Percentiles rank a stretch among this genome's conserved stretches.
These are phyloP conservation scores for Phrynocephalus guinanensis DNA, from an alignment of 2,797 vertebrate species.

Conservation along the genomic window DNA sequence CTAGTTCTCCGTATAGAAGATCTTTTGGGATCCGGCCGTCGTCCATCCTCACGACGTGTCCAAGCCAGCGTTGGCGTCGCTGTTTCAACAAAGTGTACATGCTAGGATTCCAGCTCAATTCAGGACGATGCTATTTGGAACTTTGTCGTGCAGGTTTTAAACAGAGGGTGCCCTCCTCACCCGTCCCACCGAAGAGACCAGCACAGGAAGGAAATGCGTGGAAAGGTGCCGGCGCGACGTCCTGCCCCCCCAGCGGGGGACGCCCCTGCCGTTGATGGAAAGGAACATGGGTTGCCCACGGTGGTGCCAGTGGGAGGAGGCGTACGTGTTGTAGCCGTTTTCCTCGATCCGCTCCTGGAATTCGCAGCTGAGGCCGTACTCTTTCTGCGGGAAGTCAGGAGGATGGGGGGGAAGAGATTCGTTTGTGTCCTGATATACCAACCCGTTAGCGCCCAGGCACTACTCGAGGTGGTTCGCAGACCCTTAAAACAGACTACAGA, in stretches of 20 bases:
- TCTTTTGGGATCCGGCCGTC: too few relatives aligned
- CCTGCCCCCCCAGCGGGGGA: constrained; percentile 82
- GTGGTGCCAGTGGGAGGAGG: constrained; percentile 88
- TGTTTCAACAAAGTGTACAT: too few relatives aligned
- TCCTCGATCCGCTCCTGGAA: constrained; percentile 94
- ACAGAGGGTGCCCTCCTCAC: not conserved
- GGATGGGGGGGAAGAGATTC: constrained; percentile 17
- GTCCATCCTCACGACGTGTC: too few relatives aligned
- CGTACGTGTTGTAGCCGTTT: constrained; percentile 95
- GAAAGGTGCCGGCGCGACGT: constrained; percentile 88
- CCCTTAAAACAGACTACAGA: too few relatives aligned
- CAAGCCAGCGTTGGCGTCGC: too few relatives aligned
- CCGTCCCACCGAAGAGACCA: constrained; percentile 77
- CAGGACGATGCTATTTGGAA: too few relatives aligned
- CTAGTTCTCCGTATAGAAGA: too few relatives aligned
- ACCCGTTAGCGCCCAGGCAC: too few relatives aligned
- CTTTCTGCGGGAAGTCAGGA: constrained; percentile 76
- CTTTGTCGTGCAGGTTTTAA: not conserved
- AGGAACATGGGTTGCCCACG: constrained; percentile 91
- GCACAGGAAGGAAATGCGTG: constrained; percentile 93
- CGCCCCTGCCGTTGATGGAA: constrained; percentile 86
- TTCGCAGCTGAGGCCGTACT: constrained; percentile 90
- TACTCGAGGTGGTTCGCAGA: too few relatives aligned
- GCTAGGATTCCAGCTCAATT: too few relatives aligned
- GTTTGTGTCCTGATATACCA: too few relatives aligned